Base-by-base conservation (phyloP, 1,140 invertebrate genomes). In the Drosophila melanogaster region DNA sequence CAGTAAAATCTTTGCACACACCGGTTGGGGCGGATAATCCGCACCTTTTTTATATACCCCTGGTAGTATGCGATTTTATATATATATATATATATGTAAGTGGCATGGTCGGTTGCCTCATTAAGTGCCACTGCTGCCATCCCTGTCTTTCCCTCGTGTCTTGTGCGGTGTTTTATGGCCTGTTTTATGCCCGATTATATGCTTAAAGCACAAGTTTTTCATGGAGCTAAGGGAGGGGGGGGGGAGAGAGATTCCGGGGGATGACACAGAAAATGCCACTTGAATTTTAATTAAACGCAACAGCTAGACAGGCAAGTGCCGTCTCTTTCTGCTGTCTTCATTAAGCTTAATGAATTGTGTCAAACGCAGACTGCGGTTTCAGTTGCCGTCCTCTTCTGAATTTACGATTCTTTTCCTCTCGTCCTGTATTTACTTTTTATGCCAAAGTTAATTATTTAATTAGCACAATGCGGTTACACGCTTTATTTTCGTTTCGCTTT, bases 261-360 rank as follows among this genome's bases (percentile, higher is more conserved):
- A 47, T 77, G 78, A 87, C 83, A 89, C 70, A 87, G 84, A 89
- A 87, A 87, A 86, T 86, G 83, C 83, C 79, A 84, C 84, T 89
- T 89, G 84, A 89, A 89, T 89, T 89, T 89, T 89, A 89, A 89
- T 89, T 89, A 89, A 89, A 89, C 79, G 84, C 84, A 89, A 89
- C 84, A 89, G 84, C 79, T 87, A 83, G 71, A 24, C 47, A 35
- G 59, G 35, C 37, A 57, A 35, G 50, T 55, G 56, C 17, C 55
- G 4, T 58, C 35, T 17, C 40, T 17, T 1, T 72, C 47, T 5
- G 50, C 56, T 54, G 79, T 87, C 79, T 87, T 87, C 84, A 87
- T 87, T 89, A 87, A 87, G 84, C 79, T 89, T 89, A 89, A 87
- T 87, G 84, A 87, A 84, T 89, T 89, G 84, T 89, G 77, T 84